Evolutionary conservation across 2,888 invertebrate species (phyloP).

Genomic region (Amphipoea lucens): DNA sequence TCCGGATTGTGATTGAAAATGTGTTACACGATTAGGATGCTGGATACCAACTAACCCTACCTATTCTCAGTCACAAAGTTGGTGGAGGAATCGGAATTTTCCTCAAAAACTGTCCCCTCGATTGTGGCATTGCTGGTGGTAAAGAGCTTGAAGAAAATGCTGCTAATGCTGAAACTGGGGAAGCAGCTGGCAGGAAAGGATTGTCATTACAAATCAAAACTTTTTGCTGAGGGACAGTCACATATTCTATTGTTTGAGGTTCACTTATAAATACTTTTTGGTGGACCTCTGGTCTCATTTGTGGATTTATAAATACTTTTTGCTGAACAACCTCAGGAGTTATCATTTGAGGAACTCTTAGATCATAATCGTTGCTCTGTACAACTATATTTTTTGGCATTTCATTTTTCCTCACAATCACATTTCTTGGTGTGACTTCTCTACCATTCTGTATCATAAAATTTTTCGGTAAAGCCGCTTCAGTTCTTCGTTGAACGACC

Average conservation of each 20-base stretch:
- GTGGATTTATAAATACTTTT: constrained; percentile 32
- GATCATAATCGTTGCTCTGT: constrained; percentile 13
- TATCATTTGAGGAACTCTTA: constrained; percentile 8
- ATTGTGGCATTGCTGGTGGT: constrained; percentile 69
- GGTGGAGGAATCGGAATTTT: constrained; percentile 83
- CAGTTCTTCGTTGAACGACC: background rate
- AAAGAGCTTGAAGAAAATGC: constrained; percentile 58
- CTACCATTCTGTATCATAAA: constrained; percentile 20
- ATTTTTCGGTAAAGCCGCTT: constrained; percentile 10
- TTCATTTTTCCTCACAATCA: constrained; percentile 16
- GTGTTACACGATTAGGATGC: background rate
- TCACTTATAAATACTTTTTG: constrained; percentile 34
- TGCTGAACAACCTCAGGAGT: constrained; percentile 15
- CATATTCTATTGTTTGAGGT: constrained; percentile 9
- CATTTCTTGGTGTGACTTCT: constrained; percentile 1
- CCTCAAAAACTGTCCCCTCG: constrained; percentile 75
- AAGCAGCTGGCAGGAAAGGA: constrained; percentile 76
- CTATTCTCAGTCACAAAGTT: constrained; percentile 68
- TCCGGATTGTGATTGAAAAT: too few species aligned
- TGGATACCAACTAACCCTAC: background rate
- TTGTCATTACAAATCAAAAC: constrained; percentile 54
- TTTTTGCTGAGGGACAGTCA: constrained; percentile 2
- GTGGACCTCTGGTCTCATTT: constrained; percentile 3
- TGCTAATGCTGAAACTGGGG: constrained; percentile 74
- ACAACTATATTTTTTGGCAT: constrained; percentile 22